Evolutionary conservation across 2,888 invertebrate genomes (phyloP).

Genomic region (Drosophila nigritarsus): DNA sequence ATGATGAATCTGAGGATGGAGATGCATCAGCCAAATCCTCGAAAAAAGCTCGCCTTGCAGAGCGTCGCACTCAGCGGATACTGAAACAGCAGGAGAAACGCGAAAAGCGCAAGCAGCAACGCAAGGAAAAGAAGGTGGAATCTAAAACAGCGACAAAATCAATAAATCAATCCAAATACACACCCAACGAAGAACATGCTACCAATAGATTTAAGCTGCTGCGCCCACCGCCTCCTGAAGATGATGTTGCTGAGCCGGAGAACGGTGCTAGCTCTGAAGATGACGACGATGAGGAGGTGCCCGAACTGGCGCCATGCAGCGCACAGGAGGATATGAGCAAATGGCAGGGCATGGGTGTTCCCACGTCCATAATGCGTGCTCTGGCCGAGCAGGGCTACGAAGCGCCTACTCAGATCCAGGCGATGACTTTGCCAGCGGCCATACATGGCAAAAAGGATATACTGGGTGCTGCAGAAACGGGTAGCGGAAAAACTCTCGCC

Average conservation of each 20-base stretch:
- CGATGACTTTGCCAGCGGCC: slow-evolving; percentile 91
- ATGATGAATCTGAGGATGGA: slow-evolving; percentile 38
- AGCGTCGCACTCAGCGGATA: slow-evolving; percentile 57
- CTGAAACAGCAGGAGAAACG: slow-evolving; percentile 68
- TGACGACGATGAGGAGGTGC: slow-evolving; percentile 26
- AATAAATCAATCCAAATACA: slow-evolving; percentile 8
- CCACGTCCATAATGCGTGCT: slow-evolving; percentile 89
- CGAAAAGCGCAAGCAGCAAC: slow-evolving; percentile 49
- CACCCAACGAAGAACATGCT: slow-evolving; percentile 49
- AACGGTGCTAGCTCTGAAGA: slow-evolving; percentile 38
- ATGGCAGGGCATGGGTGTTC: slow-evolving; percentile 90
- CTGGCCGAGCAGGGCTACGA: slow-evolving; percentile 91
- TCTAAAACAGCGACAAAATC: slow-evolving; percentile 3
- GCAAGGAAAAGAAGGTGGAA: slow-evolving; percentile 40
- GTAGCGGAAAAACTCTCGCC: slow-evolving; percentile 99
- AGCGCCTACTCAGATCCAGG: slow-evolving; percentile 95
- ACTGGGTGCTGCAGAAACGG: slow-evolving; percentile 99
- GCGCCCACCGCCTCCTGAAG: slow-evolving; percentile 68
- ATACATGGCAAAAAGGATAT: slow-evolving; percentile 95
- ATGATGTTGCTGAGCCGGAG: slow-evolving; percentile 54
- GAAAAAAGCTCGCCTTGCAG: slow-evolving; percentile 75
- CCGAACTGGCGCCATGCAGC: slow-evolving; percentile 25
- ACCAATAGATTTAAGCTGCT: slow-evolving; percentile 77
- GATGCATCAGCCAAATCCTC: slow-evolving; percentile 11
- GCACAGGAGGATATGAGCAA: slow-evolving; percentile 80